Conservation (phyloP, 2,113 vertebrate species). For the Rhinolophus ferrumequinum region DNA sequence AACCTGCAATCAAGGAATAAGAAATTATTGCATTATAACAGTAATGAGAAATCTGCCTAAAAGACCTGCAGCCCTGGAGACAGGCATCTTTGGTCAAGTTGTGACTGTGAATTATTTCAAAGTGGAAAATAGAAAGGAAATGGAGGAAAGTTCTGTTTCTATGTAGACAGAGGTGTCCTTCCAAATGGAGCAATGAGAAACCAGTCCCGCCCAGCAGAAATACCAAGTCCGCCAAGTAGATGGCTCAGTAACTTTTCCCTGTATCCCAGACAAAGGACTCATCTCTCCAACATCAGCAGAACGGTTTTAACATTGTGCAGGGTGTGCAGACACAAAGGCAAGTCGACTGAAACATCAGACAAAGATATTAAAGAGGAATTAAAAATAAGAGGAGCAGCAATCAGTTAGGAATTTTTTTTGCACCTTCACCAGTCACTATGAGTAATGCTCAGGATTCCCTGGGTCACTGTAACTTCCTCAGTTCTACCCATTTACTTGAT, state of each 20-base stretch:
- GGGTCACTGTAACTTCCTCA: background rate
- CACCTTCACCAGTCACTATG: background rate
- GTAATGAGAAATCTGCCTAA: background rate
- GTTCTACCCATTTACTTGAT: background rate
- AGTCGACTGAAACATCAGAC: background rate
- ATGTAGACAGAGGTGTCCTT: background rate
- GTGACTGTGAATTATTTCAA: slow-evolving; percentile 19
- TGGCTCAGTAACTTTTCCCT: background rate
- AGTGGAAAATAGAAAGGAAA: background rate
- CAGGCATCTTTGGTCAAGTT: background rate
- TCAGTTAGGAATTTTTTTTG: background rate
- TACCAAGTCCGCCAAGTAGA: background rate
- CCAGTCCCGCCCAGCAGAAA: background rate
- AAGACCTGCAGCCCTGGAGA: background rate
- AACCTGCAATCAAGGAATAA: background rate
- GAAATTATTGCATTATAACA: background rate
- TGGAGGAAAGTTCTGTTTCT: background rate
- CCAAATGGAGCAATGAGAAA: background rate
- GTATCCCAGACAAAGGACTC: background rate
- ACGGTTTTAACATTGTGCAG: background rate
- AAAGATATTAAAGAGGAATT: slow-evolving; percentile 13
- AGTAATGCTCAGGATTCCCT: background rate
- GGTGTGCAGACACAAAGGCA: background rate
- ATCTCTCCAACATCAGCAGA: background rate
- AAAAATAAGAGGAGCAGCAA: background rate